Evolutionary conservation across 2,113 vertebrate genomes (phyloP), one percentile per base, ranked within the genome.

Genomic region (Malurus melanocephalus): DNA sequence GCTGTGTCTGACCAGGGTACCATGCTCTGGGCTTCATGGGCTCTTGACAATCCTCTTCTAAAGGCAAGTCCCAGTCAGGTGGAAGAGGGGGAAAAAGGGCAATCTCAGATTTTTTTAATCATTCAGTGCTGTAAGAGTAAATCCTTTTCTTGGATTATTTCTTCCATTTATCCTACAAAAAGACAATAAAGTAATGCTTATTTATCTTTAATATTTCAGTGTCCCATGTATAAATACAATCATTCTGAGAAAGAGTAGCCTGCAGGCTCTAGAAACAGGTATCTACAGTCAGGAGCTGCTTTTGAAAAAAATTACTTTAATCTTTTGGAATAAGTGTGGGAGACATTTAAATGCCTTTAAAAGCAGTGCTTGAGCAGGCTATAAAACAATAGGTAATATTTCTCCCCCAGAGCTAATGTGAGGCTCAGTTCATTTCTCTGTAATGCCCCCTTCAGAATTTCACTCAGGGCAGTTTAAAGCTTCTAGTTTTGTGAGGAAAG

Each of bases 151-250:
- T 88, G 77, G 80, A 40, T 88, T 81, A 84, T 88, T 85, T 75
- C 66, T 88, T 81, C 59, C 22, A 59, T 19, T 26, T 76, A 45
- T 68, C 42, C 85, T 84, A 51, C 17, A 61, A 88, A 62, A 67
- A 80, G n/a, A 78, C 28, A 84, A 84, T 75, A 78, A 74, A 91
- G 40, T 57, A 78, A 55, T 81, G 35, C 21, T 27, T 88, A n/a
- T 80, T 85, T 89, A 75, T 83, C 92, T 80, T 87, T 80, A 93
- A 53, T 93, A 79, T 92, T 95, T 87, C 55, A 53, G 20, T 81
- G 61, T 83, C 35, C 16, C 62, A 7, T 45, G 16, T 83, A 64
- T 75, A 93, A 89, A 61, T 80, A 22, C 66, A 68, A 19, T 49
- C 26, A 55, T 48, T 86, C 43, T 88, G 69, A 84, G 59, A 60